A percentile compares a stretch with the other conserved stretches of the same genome.
Conservation (phyloP, 2,888 invertebrate genomes). For the Tanytarsus gracilentus region DNA sequence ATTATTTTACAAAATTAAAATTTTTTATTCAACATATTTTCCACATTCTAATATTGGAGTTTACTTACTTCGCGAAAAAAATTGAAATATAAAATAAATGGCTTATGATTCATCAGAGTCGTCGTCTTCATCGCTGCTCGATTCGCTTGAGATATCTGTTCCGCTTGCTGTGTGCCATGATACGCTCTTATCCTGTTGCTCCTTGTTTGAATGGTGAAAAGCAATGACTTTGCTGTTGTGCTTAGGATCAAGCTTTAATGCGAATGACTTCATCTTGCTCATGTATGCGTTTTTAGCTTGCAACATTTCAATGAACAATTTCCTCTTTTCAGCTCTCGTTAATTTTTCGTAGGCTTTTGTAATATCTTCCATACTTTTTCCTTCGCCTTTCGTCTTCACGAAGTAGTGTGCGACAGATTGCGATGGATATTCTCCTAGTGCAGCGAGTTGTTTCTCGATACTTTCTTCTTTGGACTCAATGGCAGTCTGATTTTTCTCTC, state of each 20-base stretch:
- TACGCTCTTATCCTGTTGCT: not conserved
- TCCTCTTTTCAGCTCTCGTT: not conserved
- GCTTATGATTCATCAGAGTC: constrained; percentile 3
- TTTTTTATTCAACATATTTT: too few species aligned
- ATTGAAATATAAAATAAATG: too few species aligned
- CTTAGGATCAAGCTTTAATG: not conserved
- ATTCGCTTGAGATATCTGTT: not conserved
- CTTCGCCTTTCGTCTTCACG: not conserved
- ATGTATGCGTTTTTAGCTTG: not conserved
- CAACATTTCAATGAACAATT: not conserved
- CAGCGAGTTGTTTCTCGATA: not conserved
- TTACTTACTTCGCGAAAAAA: too few species aligned
- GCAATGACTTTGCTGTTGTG: not conserved
- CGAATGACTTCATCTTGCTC: not conserved
- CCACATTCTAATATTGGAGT: too few species aligned
- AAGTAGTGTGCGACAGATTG: constrained; percentile 5
- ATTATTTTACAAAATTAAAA: too few species aligned
- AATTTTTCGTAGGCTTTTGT: constrained; percentile 4
- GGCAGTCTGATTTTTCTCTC: too few species aligned
- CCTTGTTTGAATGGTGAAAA: not conserved
- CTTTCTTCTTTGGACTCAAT: not conserved
- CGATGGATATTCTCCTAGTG: not conserved
- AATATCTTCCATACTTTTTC: not conserved
- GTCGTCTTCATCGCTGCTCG: not conserved
- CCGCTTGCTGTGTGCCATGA: not conserved